phyloP scores from a whole-genome alignment of 2,888 invertebrate species.

The Gymnoscelis rufifasciata region DNA sequence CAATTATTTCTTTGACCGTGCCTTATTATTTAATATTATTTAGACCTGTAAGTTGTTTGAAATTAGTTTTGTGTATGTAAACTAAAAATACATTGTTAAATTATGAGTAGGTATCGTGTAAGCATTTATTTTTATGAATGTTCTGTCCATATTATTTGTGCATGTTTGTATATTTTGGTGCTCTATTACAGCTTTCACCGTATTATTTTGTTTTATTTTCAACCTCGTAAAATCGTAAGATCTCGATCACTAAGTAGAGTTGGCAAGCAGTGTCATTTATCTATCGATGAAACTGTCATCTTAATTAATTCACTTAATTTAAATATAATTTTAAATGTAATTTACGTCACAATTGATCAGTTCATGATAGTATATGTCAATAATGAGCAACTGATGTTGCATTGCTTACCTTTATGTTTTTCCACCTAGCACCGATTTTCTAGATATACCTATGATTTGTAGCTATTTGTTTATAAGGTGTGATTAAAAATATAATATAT shows the following conservation, averaged over 20 bases:
- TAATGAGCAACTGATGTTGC: too few species aligned
- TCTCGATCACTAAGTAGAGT: neutral
- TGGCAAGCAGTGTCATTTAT: constrained; percentile 1
- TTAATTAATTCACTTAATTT: constrained; percentile 2
- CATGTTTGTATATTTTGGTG: constrained; percentile 26
- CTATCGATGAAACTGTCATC: constrained; percentile 1
- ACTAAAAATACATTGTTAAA: neutral
- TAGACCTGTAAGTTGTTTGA: too few species aligned
- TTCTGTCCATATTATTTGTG: constrained; percentile 18
- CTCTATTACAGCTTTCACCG: constrained; percentile 30
- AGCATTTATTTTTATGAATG: neutral
- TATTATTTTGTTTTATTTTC: constrained; percentile 30
- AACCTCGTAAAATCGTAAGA: neutral
- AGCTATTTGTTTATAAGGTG: too few species aligned
- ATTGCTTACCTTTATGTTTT: too few species aligned
- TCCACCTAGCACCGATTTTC: too few species aligned
- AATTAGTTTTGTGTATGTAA: neutral
- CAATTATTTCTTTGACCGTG: too few species aligned
- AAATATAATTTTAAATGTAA: too few species aligned
- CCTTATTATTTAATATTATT: too few species aligned
- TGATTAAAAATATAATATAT: too few species aligned
- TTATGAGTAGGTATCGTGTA: neutral
- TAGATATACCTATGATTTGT: too few species aligned
- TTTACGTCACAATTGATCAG: too few species aligned
- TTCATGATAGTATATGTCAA: too few species aligned